phyloP scores from a whole-genome alignment of 2,888 invertebrate genomes.

The Andrena marginata region DNA sequence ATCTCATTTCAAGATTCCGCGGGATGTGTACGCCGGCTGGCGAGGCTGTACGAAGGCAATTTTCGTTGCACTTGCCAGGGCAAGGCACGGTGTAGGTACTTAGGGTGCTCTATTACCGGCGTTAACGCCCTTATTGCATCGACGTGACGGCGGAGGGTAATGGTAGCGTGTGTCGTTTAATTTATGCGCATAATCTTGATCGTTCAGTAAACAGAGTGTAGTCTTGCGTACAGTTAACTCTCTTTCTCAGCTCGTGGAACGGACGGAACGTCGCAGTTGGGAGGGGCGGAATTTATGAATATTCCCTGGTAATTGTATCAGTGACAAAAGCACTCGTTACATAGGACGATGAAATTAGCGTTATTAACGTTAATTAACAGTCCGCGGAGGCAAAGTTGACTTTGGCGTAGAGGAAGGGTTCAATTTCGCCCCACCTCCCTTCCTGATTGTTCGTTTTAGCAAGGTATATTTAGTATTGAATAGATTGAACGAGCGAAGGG shows the following conservation, averaged over 20 bases:
- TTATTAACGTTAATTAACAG: not conserved
- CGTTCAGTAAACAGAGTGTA: slow-evolving; percentile 43
- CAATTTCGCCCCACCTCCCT: no score
- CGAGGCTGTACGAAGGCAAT: slow-evolving; percentile 23
- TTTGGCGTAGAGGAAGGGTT: no score
- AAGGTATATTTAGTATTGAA: slow-evolving; percentile 8
- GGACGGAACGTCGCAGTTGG: not conserved
- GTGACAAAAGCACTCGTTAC: not conserved
- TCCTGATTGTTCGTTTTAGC: not conserved
- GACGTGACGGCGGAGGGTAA: slow-evolving; percentile 34
- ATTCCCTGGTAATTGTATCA: not conserved
- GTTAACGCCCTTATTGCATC: slow-evolving; percentile 57
- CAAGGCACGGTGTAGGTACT: slow-evolving; percentile 26
- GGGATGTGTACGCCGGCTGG: not conserved
- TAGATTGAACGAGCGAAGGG: not conserved
- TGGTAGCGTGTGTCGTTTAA: slow-evolving; percentile 44
- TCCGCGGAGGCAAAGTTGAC: not conserved
- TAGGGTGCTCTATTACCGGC: slow-evolving; percentile 50
- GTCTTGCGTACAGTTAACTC: not conserved
- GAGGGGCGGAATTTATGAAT: not conserved
- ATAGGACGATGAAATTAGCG: not conserved
- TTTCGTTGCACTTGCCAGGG: slow-evolving; percentile 38
- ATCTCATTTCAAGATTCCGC: slow-evolving; percentile 21
- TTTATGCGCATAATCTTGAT: slow-evolving; percentile 47
- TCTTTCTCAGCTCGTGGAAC: slow-evolving; percentile 11